A percentile compares a stretch with the other conserved stretches of the same genome.
Evolutionary conservation across 2,888 invertebrate genomes (phyloP).

Genomic region (Andrena chrysosceles): DNA sequence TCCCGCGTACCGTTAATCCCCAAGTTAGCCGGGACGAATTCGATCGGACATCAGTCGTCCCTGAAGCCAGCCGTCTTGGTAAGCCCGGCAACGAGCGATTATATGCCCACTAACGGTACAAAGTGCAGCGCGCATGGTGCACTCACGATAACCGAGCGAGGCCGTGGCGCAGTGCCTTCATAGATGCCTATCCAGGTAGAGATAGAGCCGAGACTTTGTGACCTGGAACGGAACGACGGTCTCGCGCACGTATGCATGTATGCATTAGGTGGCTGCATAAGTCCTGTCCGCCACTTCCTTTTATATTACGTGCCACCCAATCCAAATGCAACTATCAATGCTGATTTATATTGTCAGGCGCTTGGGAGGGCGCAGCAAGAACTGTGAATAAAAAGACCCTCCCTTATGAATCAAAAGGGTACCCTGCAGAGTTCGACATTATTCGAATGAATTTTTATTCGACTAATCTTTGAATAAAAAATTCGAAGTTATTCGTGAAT

Average conservation of each 20-base stretch:
- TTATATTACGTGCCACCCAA: no score
- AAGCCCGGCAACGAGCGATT: constrained; percentile 65
- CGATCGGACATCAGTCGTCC: constrained; percentile 70
- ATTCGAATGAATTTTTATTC: no score
- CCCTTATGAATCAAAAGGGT: no score
- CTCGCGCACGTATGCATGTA: constrained; percentile 9
- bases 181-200: constrained; percentile 71
- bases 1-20: constrained; percentile 57
- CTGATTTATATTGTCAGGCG: no score
- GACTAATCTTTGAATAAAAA: no score
- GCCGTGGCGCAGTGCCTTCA: constrained; percentile 53
- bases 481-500: no score
- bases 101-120: constrained; percentile 77
- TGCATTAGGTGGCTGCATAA: not conserved
- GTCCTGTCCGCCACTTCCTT: no score
- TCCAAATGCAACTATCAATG: no score
- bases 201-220: constrained; percentile 69
- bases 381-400: no score
- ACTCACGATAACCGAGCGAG: constrained; percentile 71
- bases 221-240: constrained; percentile 75
- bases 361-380: no score
- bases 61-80: constrained; percentile 53
- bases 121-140: constrained; percentile 69
- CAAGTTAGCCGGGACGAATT: constrained; percentile 67
- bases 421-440: no score